Base-by-base conservation (phyloP, 2,888 invertebrate genomes). In the Temnothorax unifasciatus region DNA sequence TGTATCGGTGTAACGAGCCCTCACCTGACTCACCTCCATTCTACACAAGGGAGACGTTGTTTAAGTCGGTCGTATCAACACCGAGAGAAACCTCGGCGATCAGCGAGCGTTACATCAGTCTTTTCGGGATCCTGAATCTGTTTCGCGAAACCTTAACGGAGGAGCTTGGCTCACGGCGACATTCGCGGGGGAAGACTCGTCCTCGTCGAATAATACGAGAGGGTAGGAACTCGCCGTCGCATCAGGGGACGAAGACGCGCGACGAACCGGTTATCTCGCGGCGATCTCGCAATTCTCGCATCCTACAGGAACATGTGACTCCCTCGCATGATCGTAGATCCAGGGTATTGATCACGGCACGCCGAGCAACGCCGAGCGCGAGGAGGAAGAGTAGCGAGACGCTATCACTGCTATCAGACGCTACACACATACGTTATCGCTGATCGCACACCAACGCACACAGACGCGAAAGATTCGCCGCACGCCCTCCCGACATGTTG, bases 21-120 rank as follows among this genome's bases (percentile, higher is more conserved):
- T 91, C 75, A 92, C 91, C 92, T 91, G 91, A 92, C 84, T 91
- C 75, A 92, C 91, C 92, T 91, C 92, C 91, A 91, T 91, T 69
- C 61, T 57, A 71, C 54, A 34, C 21, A 54, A 61, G 21, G 57
- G 76, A 47, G 11, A 29, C 9, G 52, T 25, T 18, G 13, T 34
- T 34, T 5, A 11, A 29, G 54, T 61, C 73, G 79, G 86, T 84
- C 29, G 81, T 82, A 87, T 91, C 85, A 88, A 86, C 74, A 76
- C 76, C 44, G 76, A 71, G 76, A 71, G 84, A 84, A 75, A 77
- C 61, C 83, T 85, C 68, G 68, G 85, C 52, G 76, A 81, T 50
- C 76, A 54, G 9, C 75, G 82, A 85, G 87, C 52, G 34, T 74
- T 71, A 41, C 84, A 88, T 85, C 73, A 75, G 71, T 84, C 57